These are phyloP conservation scores for Lasioglossum vierecki DNA, from an alignment of 2,888 invertebrate genomes.

Conservation along the genomic window DNA sequence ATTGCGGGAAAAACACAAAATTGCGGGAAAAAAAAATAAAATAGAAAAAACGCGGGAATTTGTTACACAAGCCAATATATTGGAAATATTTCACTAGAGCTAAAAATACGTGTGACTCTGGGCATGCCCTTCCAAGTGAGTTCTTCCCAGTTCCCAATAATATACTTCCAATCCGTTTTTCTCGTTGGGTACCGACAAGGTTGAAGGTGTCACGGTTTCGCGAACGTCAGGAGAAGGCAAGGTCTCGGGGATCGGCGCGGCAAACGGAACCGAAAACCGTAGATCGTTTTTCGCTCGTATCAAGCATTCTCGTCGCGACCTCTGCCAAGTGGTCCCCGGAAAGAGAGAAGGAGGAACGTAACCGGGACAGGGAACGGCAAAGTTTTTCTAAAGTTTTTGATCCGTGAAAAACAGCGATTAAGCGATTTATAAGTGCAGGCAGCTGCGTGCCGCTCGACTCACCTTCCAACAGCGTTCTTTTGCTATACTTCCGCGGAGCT, in stretches of 20 bases:
- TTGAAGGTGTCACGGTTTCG: constrained; percentile 45
- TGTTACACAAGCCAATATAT: no score
- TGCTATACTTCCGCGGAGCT: not conserved
- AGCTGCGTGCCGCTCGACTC: constrained; percentile 37
- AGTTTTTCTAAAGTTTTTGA: constrained; percentile 76
- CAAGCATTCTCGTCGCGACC: constrained; percentile 72
- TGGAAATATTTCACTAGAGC: no score
- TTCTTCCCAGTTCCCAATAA: no score
- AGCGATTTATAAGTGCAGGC: constrained; percentile 76
- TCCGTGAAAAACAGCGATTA: constrained; percentile 81
- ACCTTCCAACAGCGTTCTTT: constrained; percentile 13
- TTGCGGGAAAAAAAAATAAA: no score
- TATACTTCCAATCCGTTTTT: no score
- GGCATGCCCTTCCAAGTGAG: no score
- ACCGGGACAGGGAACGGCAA: constrained; percentile 37
- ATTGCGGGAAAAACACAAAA: no score
- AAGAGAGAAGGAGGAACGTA: constrained; percentile 24
- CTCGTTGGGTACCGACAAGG: not conserved
- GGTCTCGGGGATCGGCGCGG: constrained; percentile 19
- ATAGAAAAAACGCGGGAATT: no score
- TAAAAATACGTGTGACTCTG: no score
- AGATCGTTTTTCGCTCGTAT: constrained; percentile 70
- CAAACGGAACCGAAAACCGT: constrained; percentile 49
- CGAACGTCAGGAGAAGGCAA: constrained; percentile 56
- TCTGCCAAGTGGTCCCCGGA: constrained; percentile 32